phyloP scores from a whole-genome alignment of 2,888 invertebrate species.

The Gisinianus flammeolus region DNA sequence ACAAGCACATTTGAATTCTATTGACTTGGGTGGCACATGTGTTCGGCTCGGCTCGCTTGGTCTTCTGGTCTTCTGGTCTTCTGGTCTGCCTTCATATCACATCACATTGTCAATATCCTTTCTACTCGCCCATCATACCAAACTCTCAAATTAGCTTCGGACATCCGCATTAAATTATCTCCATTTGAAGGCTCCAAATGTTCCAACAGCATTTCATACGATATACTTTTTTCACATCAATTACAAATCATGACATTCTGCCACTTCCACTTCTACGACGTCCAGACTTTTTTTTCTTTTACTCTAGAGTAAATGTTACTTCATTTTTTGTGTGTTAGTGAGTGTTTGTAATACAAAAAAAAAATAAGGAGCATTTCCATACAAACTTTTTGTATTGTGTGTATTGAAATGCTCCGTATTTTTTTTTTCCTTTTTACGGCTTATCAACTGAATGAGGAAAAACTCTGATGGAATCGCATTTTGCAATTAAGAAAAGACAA shows the following conservation, averaged over 20 bases:
- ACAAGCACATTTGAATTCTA: constrained; percentile 34
- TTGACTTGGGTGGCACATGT: constrained; percentile 44
- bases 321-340: constrained; percentile 11
- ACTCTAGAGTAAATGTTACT: neutral
- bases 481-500: neutral
- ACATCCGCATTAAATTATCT: constrained; percentile 47
- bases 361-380: neutral
- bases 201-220: neutral
- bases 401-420: no score
- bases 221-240: neutral
- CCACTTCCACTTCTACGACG: neutral
- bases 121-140: constrained; percentile 40
- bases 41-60: constrained; percentile 33
- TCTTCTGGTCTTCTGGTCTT: no score
- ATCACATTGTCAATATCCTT: constrained; percentile 48
- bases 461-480: neutral
- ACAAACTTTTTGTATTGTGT: no score
- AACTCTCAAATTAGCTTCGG: constrained; percentile 45
- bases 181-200: constrained; percentile 2
- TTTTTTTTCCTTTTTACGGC: no score
- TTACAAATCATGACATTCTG: neutral
- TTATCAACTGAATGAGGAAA: no score
- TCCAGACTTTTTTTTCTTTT: neutral
- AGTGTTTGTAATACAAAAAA: neutral
- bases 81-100: constrained; percentile 43